Evolutionary conservation across 2,113 vertebrate genomes (phyloP), one percentile per base, ranked within the genome.

Genomic region (Pelobates fuscus): DNA sequence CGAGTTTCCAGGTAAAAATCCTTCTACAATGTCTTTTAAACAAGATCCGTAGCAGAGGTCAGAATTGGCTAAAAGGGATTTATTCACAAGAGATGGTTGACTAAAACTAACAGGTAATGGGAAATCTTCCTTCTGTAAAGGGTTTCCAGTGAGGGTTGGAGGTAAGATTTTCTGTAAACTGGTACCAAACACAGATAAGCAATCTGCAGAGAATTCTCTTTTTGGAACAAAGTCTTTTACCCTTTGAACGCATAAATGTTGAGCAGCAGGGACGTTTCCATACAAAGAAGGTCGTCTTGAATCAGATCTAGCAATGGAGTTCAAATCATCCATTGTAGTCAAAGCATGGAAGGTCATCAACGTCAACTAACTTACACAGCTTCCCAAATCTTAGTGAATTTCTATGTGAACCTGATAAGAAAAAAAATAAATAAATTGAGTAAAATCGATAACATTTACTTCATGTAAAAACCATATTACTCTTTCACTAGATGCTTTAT

Each of bases 371-470:
- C n/a, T n/a, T n/a, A n/a, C n/a, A n/a, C 27, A 37, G 27, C 27
- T 32, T 21, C 41, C 70, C 77, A 52, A 21, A n/a, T 24, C 1
- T 89, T 84, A 93, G 24, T 92, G 90, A 81, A 92, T 93, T 84
- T 93, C 92, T 83, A 92, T 93, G 41, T 91, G 92, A 54, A 92
- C 91, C 91, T 93, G 77, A 70, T 84, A 78, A 6, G 59, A 25
- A 82, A 49, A 49, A 14, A 49, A 17, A 17, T 17, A 18, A 11
- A 49, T 8, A 49, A 49, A 37, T 5, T 10, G 10, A 37, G 10
- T 37, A 37, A 37, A 37, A 37, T 10, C 5, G 32, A 5, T 37
- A 37, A 6, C n/a, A n/a, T n/a, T n/a, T n/a, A n/a, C n/a, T n/a
- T n/a, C n/a, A n/a, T n/a, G n/a, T n/a, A n/a, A n/a, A n/a, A n/a